Evolutionary conservation across 2,797 vertebrate genomes (phyloP).

Genomic region (Anisognathus igniventris): DNA sequence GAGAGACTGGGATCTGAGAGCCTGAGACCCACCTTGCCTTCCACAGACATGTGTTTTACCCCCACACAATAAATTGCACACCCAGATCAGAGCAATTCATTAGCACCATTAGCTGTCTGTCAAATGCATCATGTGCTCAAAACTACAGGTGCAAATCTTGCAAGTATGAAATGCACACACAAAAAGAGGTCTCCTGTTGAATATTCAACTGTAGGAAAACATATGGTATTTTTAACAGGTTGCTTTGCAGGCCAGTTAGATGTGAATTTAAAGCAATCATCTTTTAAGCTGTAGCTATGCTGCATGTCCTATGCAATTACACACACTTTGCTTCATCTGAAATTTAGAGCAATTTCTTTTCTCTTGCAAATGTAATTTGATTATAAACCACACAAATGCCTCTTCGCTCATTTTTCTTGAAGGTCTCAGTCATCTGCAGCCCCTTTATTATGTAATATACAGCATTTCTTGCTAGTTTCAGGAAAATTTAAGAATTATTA

Average conservation of each 20-base stretch:
- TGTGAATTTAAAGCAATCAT: slow-evolving; percentile 69
- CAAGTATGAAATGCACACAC: slow-evolving; percentile 64
- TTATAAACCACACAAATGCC: background rate
- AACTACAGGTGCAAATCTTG: slow-evolving; percentile 65
- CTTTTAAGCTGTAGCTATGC: slow-evolving; percentile 48
- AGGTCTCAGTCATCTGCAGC: background rate
- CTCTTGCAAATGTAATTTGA: slow-evolving; percentile 31
- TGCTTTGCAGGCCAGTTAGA: slow-evolving; percentile 67
- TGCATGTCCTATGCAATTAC: slow-evolving; percentile 50
- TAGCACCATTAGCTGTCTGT: slow-evolving; percentile 56
- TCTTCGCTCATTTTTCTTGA: background rate
- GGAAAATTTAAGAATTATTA: background rate
- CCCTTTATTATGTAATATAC: background rate
- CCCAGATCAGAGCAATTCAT: slow-evolving; percentile 48
- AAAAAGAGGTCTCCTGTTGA: slow-evolving; percentile 69
- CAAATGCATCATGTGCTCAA: slow-evolving; percentile 35
- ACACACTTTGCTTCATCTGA: slow-evolving; percentile 41
- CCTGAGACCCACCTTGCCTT: slow-evolving; percentile 4
- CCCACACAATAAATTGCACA: slow-evolving; percentile 11
- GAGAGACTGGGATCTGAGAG: slow-evolving; percentile 22
- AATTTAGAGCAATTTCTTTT: slow-evolving; percentile 48
- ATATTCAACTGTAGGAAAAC: slow-evolving; percentile 65
- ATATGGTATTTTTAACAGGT: slow-evolving; percentile 65
- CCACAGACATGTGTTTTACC: background rate
- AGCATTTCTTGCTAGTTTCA: background rate